Percentiles rank a stretch among this genome's conserved stretches.
Evolutionary conservation across 2,797 vertebrate genomes (phyloP).

Genomic region (Oryzias dopingdopingensis): DNA sequence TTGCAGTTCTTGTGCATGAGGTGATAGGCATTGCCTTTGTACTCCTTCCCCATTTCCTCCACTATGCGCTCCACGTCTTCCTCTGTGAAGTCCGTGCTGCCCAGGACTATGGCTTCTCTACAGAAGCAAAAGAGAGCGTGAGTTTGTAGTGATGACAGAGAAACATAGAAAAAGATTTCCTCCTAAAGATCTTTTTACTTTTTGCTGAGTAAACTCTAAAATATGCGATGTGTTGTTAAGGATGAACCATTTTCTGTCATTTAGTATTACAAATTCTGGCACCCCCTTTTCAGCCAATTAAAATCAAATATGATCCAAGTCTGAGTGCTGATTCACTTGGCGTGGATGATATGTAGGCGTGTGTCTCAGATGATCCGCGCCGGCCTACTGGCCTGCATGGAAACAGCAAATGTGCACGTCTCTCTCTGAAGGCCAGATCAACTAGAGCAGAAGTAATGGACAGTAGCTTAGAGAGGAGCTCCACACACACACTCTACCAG

Average conservation of each 20-base stretch:
- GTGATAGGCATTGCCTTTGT: conserved; percentile 97
- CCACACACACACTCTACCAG: conserved; percentile 26
- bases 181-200: too few relatives aligned
- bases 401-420: conserved; percentile 21
- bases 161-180: neutral
- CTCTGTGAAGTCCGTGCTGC: conserved; percentile 97
- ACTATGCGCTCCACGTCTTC: conserved; percentile 96
- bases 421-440: conserved; percentile 56
- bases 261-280: too few relatives aligned
- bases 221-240: neutral
- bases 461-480: conserved; percentile 29
- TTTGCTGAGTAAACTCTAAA: neutral
- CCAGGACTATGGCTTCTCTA: conserved; percentile 96
- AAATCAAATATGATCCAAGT: neutral
- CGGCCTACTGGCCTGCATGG: conserved; percentile 23
- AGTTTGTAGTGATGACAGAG: neutral
- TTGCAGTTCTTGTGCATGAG: conserved; percentile 99
- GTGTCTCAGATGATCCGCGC: conserved; percentile 33
- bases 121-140: conserved; percentile 1
- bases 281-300: neutral
- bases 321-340: neutral
- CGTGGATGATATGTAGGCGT: conserved; percentile 11
- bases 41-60: conserved; percentile 98
- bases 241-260: too few relatives aligned
- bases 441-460: conserved; percentile 70